Evolutionary conservation across 2,113 vertebrate genomes (phyloP).

Genomic region (Polypterus senegalus): DNA sequence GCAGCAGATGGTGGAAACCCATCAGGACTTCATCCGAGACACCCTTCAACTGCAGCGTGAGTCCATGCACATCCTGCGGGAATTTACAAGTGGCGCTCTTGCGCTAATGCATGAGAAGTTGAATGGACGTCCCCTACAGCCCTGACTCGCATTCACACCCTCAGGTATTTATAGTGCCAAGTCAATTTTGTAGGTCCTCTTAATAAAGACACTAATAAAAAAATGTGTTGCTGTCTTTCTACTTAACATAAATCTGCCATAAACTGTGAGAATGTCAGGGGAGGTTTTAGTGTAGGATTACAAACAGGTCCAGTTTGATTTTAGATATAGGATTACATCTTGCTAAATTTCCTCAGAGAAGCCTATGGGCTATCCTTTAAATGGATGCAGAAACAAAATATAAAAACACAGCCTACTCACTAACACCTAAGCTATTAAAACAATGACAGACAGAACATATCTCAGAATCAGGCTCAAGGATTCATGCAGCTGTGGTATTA

Average conservation of each 20-base stretch:
- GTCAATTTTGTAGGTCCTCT: background rate
- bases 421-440: no score
- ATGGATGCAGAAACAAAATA: no score
- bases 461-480: no score
- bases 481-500: no score
- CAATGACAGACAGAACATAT: no score
- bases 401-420: no score
- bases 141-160: background rate
- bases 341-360: no score
- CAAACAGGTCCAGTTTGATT: background rate
- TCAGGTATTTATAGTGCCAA: background rate
- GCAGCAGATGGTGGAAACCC: conserved; percentile 55
- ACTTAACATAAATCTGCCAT: background rate
- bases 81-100: conserved; percentile 50
- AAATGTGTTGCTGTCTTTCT: background rate
- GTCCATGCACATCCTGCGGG: conserved; percentile 50
- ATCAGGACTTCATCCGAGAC: conserved; percentile 55
- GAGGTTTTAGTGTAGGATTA: background rate
- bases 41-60: conserved; percentile 54
- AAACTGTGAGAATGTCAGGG: background rate
- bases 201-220: background rate
- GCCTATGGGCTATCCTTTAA: no score
- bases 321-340: background rate
- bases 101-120: conserved; percentile 56
- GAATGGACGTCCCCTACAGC: conserved; percentile 53